Evolutionary conservation across 2,888 invertebrate genomes (phyloP).

Genomic region (Epistrophe grossulariae): DNA sequence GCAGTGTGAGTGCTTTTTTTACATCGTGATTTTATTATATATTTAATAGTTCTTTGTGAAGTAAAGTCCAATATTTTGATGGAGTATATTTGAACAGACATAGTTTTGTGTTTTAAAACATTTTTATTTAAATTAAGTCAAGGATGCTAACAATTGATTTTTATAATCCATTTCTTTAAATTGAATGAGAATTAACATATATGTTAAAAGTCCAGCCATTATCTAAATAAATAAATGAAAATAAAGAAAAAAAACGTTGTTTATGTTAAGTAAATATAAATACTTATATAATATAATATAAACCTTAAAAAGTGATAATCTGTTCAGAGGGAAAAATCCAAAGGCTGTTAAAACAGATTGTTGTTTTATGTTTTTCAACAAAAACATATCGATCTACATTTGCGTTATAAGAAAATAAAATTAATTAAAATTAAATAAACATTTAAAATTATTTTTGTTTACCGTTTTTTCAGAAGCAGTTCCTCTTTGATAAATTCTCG

Average conservation of each 20-base stretch:
- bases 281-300: too few species aligned
- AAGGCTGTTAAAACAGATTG: constrained; percentile 81
- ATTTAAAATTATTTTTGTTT: neutral
- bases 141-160: constrained; percentile 66
- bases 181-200: constrained; percentile 81
- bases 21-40: too few species aligned
- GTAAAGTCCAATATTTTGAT: too few species aligned
- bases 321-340: constrained; percentile 81
- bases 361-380: constrained; percentile 79
- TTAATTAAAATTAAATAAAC: neutral
- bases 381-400: constrained; percentile 80
- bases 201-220: constrained; percentile 81
- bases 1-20: too few species aligned
- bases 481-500: constrained; percentile 48
- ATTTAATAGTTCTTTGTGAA: too few species aligned
- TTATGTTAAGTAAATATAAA: too few species aligned
- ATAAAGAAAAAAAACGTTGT: neutral
- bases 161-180: constrained; percentile 81
- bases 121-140: neutral
- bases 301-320: constrained; percentile 80
- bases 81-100: too few species aligned
- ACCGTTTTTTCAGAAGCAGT: constrained; percentile 69
- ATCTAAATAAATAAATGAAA: constrained; percentile 76
- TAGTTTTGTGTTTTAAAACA: too few species aligned
- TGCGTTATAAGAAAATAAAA: too few species aligned